Base-by-base conservation (phyloP, 1,140 invertebrate species). In the Drosophila funebris region DNA sequence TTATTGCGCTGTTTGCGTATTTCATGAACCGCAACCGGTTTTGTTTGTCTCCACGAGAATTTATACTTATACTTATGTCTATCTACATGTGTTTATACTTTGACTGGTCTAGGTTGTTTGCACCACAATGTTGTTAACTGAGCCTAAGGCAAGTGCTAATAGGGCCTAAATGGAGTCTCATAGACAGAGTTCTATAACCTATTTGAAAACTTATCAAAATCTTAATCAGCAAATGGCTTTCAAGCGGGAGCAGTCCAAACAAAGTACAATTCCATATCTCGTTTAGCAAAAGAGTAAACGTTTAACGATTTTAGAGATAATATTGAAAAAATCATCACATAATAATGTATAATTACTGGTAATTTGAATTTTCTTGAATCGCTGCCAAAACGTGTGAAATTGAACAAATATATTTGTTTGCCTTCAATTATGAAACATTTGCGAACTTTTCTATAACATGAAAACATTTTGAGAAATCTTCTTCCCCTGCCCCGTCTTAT, bases 401-500 rank as follows among this genome's bases (percentile, higher is more conserved):
- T 46, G 9, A 53, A 64, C 69, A 72, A 61, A 57, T 33, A 36
- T 43, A 16, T 8, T 27, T 13, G n/a, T 39, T 18, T 56, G 53
- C 9, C 11, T 50, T 39, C 14, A 78, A 74, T 82, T 82, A 78
- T 58, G 61, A 83, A 78, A 83, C 74, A 66, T 53, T 78, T 78
- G 36, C 39, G 60, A 82, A 43, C 2, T 53, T 31, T 5, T 7
- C 14, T n/a, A 9, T 22, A 11, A n/a, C 4, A n/a, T 27, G 16
- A 33, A 3, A 41, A 14, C 1, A 8, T 20, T 6, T 9, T 14
- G 7, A 13, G 22, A 31, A 39, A 6, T 29, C 3, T 16, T 29
- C 3, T 16, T 63, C 9, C 41, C 39, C 44, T 14, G n/a, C 11
- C 16, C 22, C 1, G n/a, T 3, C 14, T 70, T 70, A 70, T 63